Evolutionary conservation across 1,140 invertebrate species (phyloP).

Genomic region (Dendroctonus ponderosae): DNA sequence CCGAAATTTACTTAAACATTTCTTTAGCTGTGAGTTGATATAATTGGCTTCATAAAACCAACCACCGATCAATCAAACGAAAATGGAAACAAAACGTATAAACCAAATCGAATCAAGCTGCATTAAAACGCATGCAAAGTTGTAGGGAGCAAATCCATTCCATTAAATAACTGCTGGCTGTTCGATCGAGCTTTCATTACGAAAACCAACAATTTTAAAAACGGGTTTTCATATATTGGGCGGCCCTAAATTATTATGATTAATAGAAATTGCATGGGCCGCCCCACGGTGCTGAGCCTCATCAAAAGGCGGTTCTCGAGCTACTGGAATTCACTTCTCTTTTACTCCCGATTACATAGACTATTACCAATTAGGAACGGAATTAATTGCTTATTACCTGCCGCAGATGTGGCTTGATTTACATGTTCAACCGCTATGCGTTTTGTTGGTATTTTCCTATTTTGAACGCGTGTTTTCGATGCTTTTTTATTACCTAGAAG

Average conservation of each 20-base stretch:
- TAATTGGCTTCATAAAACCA: too few relatives aligned
- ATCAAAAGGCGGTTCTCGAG: constrained; percentile 21
- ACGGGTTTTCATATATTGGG: constrained; percentile 7
- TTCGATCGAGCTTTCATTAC: neutral
- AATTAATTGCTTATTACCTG: constrained; percentile 21
- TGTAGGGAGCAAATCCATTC: too few relatives aligned
- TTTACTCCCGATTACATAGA: constrained; percentile 14
- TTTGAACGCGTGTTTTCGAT: too few relatives aligned
- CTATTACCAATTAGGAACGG: constrained; percentile 22
- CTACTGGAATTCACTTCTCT: constrained; percentile 24
- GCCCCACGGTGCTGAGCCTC: constrained; percentile 14
- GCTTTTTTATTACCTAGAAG: too few relatives aligned
- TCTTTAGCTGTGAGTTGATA: too few relatives aligned
- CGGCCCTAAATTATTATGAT: constrained; percentile 28
- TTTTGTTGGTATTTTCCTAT: too few relatives aligned
- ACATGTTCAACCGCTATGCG: neutral
- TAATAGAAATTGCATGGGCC: constrained; percentile 29
- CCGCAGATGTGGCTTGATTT: neutral
- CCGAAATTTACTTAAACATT: too few relatives aligned
- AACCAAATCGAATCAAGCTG: too few relatives aligned
- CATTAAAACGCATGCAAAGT: too few relatives aligned
- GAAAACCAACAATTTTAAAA: constrained; percentile 19
- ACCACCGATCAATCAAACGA: too few relatives aligned
- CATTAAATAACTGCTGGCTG: too few relatives aligned
- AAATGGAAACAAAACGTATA: too few relatives aligned